These are phyloP conservation scores for Cherax quadricarinatus DNA, from an alignment of 1,140 invertebrate species.

Conservation along the genomic window DNA sequence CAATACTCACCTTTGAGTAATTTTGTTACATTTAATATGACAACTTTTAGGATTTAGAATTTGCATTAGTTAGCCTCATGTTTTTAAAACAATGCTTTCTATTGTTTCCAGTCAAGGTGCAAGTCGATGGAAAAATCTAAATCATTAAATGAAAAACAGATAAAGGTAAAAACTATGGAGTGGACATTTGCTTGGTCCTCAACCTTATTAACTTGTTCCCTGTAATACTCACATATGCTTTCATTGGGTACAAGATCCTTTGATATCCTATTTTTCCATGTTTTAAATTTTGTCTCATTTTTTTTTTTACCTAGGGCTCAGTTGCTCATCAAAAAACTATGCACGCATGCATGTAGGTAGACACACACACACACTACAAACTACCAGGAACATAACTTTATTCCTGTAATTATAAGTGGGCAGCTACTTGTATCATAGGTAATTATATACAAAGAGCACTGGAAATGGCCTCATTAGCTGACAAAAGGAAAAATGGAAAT, in stretches of 20 bases:
- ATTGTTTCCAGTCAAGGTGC: conserved; percentile 40
- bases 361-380: no score
- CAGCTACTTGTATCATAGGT: no score
- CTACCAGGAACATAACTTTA: no score
- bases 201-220: neutral
- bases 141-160: conserved; percentile 58
- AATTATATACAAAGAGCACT: no score
- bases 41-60: neutral
- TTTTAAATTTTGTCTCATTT: neutral
- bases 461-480: no score
- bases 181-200: conserved; percentile 18
- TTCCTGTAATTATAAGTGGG: no score
- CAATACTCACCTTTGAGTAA: no score
- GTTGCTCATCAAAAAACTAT: neutral
- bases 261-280: neutral
- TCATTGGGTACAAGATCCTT: neutral
- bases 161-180: conserved; percentile 48
- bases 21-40: neutral
- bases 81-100: conserved; percentile 7
- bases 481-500: no score
- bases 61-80: neutral
- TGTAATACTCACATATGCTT: neutral
- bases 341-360: no score
- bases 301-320: neutral
- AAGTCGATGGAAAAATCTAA: conserved; percentile 62